Evolutionary conservation across 2,797 vertebrate genomes (phyloP), one percentile per base, ranked within the genome.

Genomic region (Scleropages formosus): DNA sequence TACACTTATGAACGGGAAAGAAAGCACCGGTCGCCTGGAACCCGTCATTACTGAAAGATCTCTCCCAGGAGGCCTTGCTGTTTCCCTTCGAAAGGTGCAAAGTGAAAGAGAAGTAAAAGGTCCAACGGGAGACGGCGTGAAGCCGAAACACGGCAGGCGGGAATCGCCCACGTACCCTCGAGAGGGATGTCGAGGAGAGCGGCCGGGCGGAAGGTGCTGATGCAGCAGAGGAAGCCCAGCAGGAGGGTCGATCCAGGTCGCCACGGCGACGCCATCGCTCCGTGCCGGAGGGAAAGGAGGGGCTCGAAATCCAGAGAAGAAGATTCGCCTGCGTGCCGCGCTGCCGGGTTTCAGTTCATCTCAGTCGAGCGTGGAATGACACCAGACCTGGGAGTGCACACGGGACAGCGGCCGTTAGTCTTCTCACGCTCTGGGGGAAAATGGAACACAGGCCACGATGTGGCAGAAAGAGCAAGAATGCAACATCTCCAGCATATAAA

Each of bases 111-210:
- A 69, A 15, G 44, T 51, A 44, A 10, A 24, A 20, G 2, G 3
- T 13, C 26, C 47, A 44, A 69, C 11, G 1, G 56, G 53, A 56
- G 53, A 56, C 53, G 51, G 49, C 44, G 46, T 47, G 13, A 8
- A 18, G 8, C 11, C 39, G 64, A n/a, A 64, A 64, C n/a, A n/a
- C 1, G n/a, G n/a, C n/a, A n/a, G n/a, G n/a, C n/a, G n/a, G n/a
- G 31, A 39, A 31, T 39, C 6, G 31, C n/a, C 20, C 18, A 85
- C 91, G 87, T 81, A 94, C 93, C 89, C 64, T 94, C 90, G 77
- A 92, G 81, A 1, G 93, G 92, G 82, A 94, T 93, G 72, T 93
- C 86, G 0, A 90, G 62, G 76, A 90, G 85, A 74, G 81, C 44
- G 4, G 82, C 78, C 26, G 18, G 56, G 76, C 76, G 80, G 76